Evolutionary conservation across 2,888 invertebrate genomes (phyloP).

Genomic region (Ganaspis brasiliensis): DNA sequence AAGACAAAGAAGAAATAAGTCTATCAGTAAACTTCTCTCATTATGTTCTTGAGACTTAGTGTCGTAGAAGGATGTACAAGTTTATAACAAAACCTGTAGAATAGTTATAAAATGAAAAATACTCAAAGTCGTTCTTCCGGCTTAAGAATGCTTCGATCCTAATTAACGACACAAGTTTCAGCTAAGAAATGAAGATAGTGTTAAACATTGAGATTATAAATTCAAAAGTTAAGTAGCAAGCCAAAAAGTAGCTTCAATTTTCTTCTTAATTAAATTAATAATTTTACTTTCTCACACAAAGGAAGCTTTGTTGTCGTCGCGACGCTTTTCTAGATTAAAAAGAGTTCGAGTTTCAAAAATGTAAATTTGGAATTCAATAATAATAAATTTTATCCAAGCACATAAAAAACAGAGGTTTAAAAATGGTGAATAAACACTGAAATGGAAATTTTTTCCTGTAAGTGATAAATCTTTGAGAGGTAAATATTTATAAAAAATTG

Average conservation of each 20-base stretch:
- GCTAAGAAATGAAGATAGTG: neutral
- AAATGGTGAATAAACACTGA: too few relatives aligned
- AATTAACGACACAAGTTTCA: neutral
- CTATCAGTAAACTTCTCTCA: slow-evolving; percentile 32
- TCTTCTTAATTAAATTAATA: slow-evolving; percentile 18
- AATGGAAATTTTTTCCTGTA: too few relatives aligned
- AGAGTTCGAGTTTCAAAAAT: neutral
- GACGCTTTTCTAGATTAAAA: neutral
- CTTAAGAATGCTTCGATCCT: neutral
- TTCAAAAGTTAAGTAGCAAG: neutral
- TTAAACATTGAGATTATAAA: neutral
- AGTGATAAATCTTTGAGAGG: neutral
- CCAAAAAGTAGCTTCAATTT: neutral
- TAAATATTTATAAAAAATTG: neutral
- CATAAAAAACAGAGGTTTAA: too few relatives aligned
- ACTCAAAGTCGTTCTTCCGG: neutral
- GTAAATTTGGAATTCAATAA: too few relatives aligned
- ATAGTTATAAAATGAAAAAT: slow-evolving; percentile 14
- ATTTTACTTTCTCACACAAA: neutral
- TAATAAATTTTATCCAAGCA: too few relatives aligned
- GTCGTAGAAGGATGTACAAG: slow-evolving; percentile 6
- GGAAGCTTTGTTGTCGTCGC: neutral
- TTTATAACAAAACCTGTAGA: slow-evolving; percentile 7
- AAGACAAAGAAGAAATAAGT: slow-evolving; percentile 26
- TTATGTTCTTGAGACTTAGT: slow-evolving; percentile 36